These are phyloP conservation scores for Aphodius granarius DNA, from an alignment of 2,888 invertebrate genomes.

Conservation along the genomic window DNA sequence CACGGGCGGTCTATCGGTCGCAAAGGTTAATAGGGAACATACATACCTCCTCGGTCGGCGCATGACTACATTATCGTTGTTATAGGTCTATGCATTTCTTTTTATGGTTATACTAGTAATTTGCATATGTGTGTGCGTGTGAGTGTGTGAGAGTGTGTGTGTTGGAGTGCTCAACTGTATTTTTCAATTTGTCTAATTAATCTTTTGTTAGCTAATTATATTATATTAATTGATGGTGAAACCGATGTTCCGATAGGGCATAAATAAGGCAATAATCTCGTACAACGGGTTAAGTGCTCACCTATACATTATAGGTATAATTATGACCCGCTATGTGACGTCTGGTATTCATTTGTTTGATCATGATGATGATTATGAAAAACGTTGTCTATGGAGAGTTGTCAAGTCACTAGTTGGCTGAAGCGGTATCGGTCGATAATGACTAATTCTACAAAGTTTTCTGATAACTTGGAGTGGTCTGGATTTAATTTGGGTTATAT, in stretches of 20 bases:
- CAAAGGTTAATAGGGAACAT: constrained; percentile 33
- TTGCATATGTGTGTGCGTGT: not conserved
- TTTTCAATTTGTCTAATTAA: not conserved
- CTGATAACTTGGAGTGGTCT: too few relatives aligned
- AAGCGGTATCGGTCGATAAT: too few relatives aligned
- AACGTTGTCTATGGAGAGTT: not conserved
- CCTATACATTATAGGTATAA: not conserved
- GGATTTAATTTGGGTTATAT: too few relatives aligned
- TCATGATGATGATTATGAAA: not conserved
- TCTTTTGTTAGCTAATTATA: not conserved
- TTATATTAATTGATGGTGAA: not conserved
- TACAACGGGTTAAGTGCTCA: not conserved
- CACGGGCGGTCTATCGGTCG: constrained; percentile 27
- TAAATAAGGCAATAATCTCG: not conserved
- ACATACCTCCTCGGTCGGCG: constrained; percentile 9
- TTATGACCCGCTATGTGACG: not conserved
- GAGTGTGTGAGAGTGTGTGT: not conserved
- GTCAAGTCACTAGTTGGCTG: not conserved
- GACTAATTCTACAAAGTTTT: too few relatives aligned
- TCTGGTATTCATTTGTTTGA: not conserved
- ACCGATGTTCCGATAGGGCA: not conserved
- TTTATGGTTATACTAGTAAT: not conserved
- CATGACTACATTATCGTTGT: constrained; percentile 14
- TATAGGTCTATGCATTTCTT: constrained; percentile 1
- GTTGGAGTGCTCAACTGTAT: not conserved